phyloP scores from a whole-genome alignment of 2,888 invertebrate genomes.

The Diploptera punctata region DNA sequence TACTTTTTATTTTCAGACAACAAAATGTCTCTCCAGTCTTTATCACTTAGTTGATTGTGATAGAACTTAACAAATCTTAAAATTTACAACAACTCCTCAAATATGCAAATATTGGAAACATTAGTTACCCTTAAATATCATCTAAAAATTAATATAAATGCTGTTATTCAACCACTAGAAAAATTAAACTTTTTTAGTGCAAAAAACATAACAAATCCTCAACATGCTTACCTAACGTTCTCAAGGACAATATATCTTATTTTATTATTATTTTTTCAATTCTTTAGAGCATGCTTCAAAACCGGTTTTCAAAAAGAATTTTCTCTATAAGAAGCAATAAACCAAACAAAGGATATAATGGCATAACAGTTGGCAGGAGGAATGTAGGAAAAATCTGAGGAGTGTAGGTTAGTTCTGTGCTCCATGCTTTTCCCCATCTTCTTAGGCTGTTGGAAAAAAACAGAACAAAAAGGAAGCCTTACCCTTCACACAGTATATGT shows the following conservation, averaged over 20 bases:
- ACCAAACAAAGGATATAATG: slow-evolving; percentile 6
- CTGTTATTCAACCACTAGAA: neutral
- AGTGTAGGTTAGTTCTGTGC: slow-evolving; percentile 38
- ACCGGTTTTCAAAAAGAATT: neutral
- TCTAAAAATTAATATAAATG: slow-evolving; percentile 20
- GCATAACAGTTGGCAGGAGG: slow-evolving; percentile 15
- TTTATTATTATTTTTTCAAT: neutral
- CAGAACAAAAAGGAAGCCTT: slow-evolving; percentile 41
- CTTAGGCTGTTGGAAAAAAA: slow-evolving; percentile 65
- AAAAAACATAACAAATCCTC: slow-evolving; percentile 4
- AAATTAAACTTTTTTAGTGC: neutral
- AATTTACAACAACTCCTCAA: neutral
- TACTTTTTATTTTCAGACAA: neutral
- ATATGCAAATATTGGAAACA: neutral
- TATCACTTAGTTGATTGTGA: neutral
- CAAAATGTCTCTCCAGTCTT: neutral
- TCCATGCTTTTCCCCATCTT: slow-evolving; percentile 56
- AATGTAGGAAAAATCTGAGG: slow-evolving; percentile 15
- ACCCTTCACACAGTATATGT: slow-evolving; percentile 35
- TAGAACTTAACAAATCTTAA: neutral
- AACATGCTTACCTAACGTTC: slow-evolving; percentile 6
- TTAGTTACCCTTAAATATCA: neutral
- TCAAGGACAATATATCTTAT: neutral
- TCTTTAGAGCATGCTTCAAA: slow-evolving; percentile 18
- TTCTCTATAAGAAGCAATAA: slow-evolving; percentile 19